These are phyloP conservation scores for Chinchilla lanigera DNA, from an alignment of 2,113 vertebrate species.

Conservation along the genomic window DNA sequence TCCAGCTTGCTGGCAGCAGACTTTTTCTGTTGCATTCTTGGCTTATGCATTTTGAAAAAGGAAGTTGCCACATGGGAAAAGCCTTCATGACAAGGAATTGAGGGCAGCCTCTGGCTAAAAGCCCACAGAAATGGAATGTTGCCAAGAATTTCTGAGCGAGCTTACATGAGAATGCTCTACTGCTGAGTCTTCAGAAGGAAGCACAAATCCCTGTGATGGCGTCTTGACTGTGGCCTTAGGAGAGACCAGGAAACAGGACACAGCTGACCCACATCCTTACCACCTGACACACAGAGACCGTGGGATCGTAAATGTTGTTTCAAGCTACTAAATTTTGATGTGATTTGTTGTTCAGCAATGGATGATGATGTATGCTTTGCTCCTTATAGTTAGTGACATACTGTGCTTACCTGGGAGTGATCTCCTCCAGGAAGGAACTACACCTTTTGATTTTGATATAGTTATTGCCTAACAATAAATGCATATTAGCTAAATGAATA, in stretches of 20 bases:
- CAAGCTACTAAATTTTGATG: neutral
- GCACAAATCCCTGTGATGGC: no score
- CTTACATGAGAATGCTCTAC: no score
- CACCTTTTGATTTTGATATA: neutral
- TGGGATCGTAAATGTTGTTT: neutral
- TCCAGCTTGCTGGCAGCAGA: neutral
- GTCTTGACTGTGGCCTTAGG: neutral
- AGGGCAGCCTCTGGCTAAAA: neutral
- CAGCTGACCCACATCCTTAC: neutral
- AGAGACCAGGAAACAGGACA: neutral
- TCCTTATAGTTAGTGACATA: neutral
- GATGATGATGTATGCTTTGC: neutral
- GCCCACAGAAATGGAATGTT: neutral
- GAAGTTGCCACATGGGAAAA: neutral
- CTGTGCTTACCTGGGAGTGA: neutral
- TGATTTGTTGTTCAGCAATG: neutral
- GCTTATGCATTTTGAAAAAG: neutral
- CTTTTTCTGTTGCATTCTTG: neutral
- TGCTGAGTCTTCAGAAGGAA: neutral
- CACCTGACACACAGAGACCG: neutral
- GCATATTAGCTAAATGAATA: neutral
- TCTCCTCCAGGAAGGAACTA: neutral
- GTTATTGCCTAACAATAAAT: neutral
- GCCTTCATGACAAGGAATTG: neutral
- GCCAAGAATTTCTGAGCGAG: no score